Evolutionary conservation across 2,113 vertebrate genomes (phyloP), one percentile per base, ranked within the genome.

Genomic region (Grallaria varia): DNA sequence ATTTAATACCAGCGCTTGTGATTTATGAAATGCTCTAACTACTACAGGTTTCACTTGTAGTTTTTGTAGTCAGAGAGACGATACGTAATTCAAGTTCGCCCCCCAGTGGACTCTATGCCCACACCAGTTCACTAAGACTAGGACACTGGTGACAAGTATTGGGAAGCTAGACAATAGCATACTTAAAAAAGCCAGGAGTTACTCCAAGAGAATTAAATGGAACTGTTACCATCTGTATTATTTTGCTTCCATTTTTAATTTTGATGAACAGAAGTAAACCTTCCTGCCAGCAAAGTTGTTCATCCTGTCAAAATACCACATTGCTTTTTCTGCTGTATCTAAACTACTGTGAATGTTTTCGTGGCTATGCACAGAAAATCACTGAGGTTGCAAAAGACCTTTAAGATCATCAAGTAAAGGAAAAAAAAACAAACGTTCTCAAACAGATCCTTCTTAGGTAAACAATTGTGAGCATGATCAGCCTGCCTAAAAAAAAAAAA

Each of bases 91-190:
- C 91, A 91, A 82, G 95, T 50, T 84, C 88, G n/a, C 98, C 98
- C 98, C 95, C 98, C 98, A 97, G 98, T 98, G 98, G 98, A 81
- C 60, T 27, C 12, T n/a, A 2, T 31, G 60, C 25, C 84, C 58
- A 89, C 14, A 45, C 20, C 44, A 73, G 33, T 27, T 50, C n/a
- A 27, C 18, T 2, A 8, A 19, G 14, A 49, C 82, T 23, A 94
- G 42, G 52, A 85, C 31, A 35, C 4, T 9, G 31, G 12, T 21
- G 78, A 67, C 31, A 83, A 83, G 25, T 21, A 45, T 0, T 27
- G n/a, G 18, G 60, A 45, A 73, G n/a, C 20, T 35, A 37, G n/a
- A 18, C 1, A 8, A 62, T 2, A 63, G 49, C 14, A 39, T 16
- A 44, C 20, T 25, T 47, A 30, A 50, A 77, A 78, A 81, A 47